A percentile compares a stretch with the other conserved stretches of the same genome.
Conservation (phyloP, 2,888 invertebrate genomes). For the Phyllotreta striolata region DNA sequence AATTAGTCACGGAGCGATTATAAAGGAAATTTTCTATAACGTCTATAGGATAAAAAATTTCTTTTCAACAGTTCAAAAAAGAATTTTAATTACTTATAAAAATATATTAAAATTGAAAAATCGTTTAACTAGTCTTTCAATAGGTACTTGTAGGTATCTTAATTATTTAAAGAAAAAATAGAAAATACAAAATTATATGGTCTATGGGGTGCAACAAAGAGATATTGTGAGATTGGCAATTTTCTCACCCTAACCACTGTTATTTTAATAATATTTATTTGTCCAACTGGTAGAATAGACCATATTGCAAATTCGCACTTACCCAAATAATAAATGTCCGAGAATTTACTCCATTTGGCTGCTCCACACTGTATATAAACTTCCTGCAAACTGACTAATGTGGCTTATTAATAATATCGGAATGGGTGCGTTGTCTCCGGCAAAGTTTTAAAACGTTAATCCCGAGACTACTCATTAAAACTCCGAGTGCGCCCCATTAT, state of each 20-base stretch:
- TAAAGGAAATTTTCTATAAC: constrained; percentile 1
- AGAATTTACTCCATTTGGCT: background rate
- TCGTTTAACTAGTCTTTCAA: too few relatives aligned
- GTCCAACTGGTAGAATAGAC: too few relatives aligned
- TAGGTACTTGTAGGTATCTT: too few relatives aligned
- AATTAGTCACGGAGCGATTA: constrained; percentile 20
- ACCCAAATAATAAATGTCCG: background rate
- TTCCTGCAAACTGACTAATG: constrained; percentile 28
- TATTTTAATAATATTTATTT: too few relatives aligned
- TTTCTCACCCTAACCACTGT: too few relatives aligned
- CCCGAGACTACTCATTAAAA: constrained; percentile 26
- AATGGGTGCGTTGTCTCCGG: constrained; percentile 33
- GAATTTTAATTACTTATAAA: too few relatives aligned
- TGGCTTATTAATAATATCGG: constrained; percentile 38
- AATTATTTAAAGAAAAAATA: too few relatives aligned
- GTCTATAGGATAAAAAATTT: background rate
- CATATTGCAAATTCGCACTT: too few relatives aligned
- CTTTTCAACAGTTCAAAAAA: background rate
- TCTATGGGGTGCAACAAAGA: too few relatives aligned
- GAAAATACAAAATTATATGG: too few relatives aligned
- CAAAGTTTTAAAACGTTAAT: constrained; percentile 39
- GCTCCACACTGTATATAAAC: constrained; percentile 16
- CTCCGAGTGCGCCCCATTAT: constrained; percentile 35
- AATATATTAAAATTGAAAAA: too few relatives aligned
- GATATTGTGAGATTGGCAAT: too few relatives aligned